These are phyloP conservation scores for Metopolophium dirhodum DNA, from an alignment of 1,140 invertebrate genomes.

Conservation along the genomic window DNA sequence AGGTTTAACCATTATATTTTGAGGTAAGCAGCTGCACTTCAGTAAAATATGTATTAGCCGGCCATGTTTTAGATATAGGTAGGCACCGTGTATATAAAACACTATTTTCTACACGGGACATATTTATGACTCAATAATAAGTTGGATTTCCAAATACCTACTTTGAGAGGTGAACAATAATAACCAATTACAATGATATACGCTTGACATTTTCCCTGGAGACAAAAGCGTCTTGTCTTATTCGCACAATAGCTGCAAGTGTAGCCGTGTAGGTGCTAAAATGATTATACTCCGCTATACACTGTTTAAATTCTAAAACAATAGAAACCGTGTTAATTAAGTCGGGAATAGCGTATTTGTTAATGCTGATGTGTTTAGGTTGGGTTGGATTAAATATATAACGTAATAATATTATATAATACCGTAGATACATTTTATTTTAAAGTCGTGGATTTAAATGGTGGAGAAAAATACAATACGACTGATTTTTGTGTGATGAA, in stretches of 20 bases:
- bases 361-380: background rate
- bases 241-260: conserved; percentile 10
- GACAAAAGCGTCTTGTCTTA: background rate
- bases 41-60: background rate
- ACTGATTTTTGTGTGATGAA: background rate
- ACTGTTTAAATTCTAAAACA: background rate
- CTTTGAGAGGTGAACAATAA: background rate
- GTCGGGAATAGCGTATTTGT: background rate
- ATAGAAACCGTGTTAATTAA: conserved; percentile 26
- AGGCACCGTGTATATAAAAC: background rate
- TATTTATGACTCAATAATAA: conserved; percentile 16
- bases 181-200: conserved; percentile 4
- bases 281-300: background rate
- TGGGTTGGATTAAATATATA: background rate
- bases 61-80: background rate
- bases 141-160: conserved; percentile 11
- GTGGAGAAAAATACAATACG: background rate
- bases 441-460: background rate
- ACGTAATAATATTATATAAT: background rate
- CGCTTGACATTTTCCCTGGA: conserved; percentile 29
- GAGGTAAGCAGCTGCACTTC: background rate
- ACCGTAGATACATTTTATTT: background rate
- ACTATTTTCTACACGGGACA: background rate
- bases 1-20: background rate
- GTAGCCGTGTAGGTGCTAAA: background rate